Conservation (phyloP, 2,888 invertebrate genomes). For the Archips xylosteana region DNA sequence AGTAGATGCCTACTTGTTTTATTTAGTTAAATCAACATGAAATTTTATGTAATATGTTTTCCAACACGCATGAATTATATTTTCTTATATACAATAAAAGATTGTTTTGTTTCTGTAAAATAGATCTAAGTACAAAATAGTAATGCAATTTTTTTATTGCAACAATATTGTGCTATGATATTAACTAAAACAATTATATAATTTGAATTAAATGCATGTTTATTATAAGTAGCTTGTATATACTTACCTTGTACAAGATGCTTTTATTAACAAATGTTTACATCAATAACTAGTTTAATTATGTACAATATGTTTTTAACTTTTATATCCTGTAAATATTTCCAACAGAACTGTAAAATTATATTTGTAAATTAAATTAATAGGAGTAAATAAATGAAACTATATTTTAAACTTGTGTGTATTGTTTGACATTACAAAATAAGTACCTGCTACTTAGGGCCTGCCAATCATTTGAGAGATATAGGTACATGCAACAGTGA, state of each 20-base stretch:
- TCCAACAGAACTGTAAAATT: slow-evolving; percentile 15
- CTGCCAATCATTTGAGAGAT: too few species aligned
- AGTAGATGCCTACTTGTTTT: not conserved
- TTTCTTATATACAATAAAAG: not conserved
- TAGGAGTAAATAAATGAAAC: slow-evolving; percentile 27
- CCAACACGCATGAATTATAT: not conserved
- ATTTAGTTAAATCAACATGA: not conserved
- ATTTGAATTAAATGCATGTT: slow-evolving; percentile 6
- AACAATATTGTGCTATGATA: not conserved
- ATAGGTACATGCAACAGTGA: too few species aligned
- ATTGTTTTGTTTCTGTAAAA: not conserved
- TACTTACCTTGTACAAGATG: not conserved
- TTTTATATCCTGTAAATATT: slow-evolving; percentile 8
- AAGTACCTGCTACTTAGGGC: too few species aligned
- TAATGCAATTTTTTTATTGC: not conserved
- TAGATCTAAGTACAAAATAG: not conserved
- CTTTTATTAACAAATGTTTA: not conserved
- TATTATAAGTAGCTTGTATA: not conserved
- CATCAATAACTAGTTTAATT: not conserved
- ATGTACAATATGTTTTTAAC: not conserved
- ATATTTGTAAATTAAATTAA: slow-evolving; percentile 14
- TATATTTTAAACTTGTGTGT: not conserved
- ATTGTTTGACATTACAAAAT: not conserved
- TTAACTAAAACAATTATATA: not conserved
- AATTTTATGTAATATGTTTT: not conserved